phyloP scores from a whole-genome alignment of 2,113 vertebrate genomes.

The Nymphicus hollandicus region DNA sequence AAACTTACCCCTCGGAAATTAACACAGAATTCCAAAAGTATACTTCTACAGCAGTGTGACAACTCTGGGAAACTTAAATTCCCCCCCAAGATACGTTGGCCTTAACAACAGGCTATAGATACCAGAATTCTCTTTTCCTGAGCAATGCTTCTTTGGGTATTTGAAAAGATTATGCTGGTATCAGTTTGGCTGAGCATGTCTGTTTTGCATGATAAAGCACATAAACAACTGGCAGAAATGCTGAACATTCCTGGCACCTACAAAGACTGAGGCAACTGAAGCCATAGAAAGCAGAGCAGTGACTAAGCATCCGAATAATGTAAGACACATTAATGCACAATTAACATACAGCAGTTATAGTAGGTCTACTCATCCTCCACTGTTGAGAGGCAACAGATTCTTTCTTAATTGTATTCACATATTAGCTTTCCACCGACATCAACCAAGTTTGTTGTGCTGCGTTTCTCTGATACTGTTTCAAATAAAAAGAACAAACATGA shows the following conservation, averaged over 20 bases:
- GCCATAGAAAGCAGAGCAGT: not conserved
- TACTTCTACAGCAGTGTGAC: not conserved
- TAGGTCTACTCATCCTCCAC: not conserved
- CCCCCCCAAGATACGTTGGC: rapidly evolving
- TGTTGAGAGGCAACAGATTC: not conserved
- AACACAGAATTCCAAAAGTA: not conserved
- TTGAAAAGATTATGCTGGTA: not conserved
- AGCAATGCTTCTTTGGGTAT: not conserved
- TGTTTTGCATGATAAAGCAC: not conserved
- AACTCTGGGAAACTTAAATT: not conserved
- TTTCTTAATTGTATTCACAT: not conserved
- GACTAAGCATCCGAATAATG: not conserved
- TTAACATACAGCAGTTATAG: not conserved
- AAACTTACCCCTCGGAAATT: not conserved
- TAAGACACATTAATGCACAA: not conserved
- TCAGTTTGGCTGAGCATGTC: not conserved
- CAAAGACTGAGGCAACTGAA: not conserved
- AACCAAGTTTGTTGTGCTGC: not conserved
- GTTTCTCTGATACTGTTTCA: not conserved
- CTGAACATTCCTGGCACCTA: not conserved
- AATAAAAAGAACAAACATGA: not conserved
- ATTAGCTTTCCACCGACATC: not conserved
- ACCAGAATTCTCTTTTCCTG: not conserved
- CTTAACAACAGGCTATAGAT: not conserved
- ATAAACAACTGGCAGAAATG: not conserved